Conservation (phyloP, 1,140 invertebrate genomes). For the Dryas iulia region DNA sequence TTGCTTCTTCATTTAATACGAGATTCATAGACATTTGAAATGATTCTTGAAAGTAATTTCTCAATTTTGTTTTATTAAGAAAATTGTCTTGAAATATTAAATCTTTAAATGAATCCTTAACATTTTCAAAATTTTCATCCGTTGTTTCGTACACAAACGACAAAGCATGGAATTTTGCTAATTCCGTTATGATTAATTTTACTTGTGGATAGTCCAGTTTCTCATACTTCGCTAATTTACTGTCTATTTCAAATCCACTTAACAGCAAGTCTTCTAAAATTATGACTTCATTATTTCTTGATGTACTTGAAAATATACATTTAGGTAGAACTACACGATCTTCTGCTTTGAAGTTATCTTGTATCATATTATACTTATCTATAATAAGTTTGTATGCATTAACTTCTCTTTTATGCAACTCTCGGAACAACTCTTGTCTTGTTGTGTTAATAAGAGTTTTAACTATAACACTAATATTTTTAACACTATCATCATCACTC, state of each 20-base stretch:
- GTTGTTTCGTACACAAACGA: slow-evolving; percentile 50
- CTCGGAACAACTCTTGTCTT: slow-evolving; percentile 60
- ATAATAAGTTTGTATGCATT: slow-evolving; percentile 53
- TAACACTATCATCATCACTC: slow-evolving; percentile 38
- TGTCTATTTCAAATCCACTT: slow-evolving; percentile 49
- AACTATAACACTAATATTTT: slow-evolving; percentile 55
- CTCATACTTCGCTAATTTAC: slow-evolving; percentile 43
- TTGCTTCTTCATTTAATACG: slow-evolving; percentile 44
- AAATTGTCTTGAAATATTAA: slow-evolving; percentile 58
- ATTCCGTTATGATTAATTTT: slow-evolving; percentile 46
- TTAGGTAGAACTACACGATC: slow-evolving; percentile 49
- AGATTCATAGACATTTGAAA: slow-evolving; percentile 58
- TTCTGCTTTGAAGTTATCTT: slow-evolving; percentile 38
- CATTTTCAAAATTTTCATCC: slow-evolving; percentile 38
- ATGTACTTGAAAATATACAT: slow-evolving; percentile 48
- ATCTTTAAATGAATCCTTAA: slow-evolving; percentile 49
- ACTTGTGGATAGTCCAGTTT: slow-evolving; percentile 46
- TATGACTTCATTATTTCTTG: slow-evolving; percentile 59
- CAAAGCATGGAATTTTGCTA: slow-evolving; percentile 67
- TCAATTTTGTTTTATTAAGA: slow-evolving; percentile 60
- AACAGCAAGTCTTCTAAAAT: slow-evolving; percentile 59
- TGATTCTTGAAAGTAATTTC: slow-evolving; percentile 59
- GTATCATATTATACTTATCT: slow-evolving; percentile 49
- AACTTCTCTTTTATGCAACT: slow-evolving; percentile 66
- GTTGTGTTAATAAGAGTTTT: slow-evolving; percentile 67